Evolutionary conservation across 2,888 invertebrate species (phyloP).

Genomic region (Hecatera dysodea): DNA sequence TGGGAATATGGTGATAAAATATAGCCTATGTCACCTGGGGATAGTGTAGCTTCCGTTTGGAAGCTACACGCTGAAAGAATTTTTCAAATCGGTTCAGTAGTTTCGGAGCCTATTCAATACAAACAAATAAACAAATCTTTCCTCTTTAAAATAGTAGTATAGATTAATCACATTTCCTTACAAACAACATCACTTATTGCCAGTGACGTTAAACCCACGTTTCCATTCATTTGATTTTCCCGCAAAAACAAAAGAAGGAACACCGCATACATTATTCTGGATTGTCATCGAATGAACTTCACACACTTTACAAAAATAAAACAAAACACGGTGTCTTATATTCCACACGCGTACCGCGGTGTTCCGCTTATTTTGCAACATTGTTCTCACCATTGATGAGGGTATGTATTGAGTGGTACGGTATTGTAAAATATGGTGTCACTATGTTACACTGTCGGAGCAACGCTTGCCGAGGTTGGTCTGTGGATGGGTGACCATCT

Average conservation of each 20-base stretch:
- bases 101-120: too few species aligned
- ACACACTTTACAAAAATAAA: slow-evolving; percentile 25
- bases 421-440: slow-evolving; percentile 14
- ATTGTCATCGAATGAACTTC: slow-evolving; percentile 39
- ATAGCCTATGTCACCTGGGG: too few species aligned
- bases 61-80: too few species aligned
- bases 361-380: slow-evolving; percentile 43
- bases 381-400: slow-evolving; percentile 53
- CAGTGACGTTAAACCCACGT: too few species aligned
- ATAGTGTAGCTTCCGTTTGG: too few species aligned
- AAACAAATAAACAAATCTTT: too few species aligned
- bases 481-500: too few species aligned
- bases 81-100: too few species aligned
- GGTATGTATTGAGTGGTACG: slow-evolving; percentile 32
- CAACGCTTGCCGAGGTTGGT: too few species aligned
- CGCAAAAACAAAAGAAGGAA: slow-evolving; percentile 7
- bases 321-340: slow-evolving; percentile 26
- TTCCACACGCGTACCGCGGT: slow-evolving; percentile 50
- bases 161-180: neutral
- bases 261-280: slow-evolving; percentile 18
- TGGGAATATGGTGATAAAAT: too few species aligned
- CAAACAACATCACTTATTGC: neutral
- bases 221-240: neutral
- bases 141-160: too few species aligned
- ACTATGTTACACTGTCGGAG: slow-evolving; percentile 21